Conservation (phyloP, 2,113 vertebrate species). For the Euleptes europaea region DNA sequence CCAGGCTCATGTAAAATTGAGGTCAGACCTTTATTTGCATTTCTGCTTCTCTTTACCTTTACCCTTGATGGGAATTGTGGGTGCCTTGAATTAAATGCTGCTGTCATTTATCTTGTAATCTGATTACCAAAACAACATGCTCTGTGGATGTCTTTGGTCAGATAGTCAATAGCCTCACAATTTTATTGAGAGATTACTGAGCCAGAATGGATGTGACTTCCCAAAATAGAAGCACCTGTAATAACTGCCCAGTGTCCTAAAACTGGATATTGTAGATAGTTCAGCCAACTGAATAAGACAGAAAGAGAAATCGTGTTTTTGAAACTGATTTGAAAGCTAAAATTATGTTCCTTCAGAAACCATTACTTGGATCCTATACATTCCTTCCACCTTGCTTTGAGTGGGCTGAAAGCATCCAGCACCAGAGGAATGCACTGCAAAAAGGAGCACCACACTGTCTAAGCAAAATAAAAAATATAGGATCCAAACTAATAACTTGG, state of each 20-base stretch:
- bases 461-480: too few relatives aligned
- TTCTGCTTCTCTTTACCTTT: neutral
- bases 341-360: constrained; percentile 30
- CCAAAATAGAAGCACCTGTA: constrained; percentile 35
- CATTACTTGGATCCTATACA: neutral
- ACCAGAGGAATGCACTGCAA: too few relatives aligned
- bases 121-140: constrained; percentile 5
- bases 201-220: constrained; percentile 23
- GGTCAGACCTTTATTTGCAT: constrained; percentile 21
- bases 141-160: constrained; percentile 15
- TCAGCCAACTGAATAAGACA: constrained; percentile 37
- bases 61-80: neutral
- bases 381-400: too few relatives aligned
- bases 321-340: constrained; percentile 41
- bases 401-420: too few relatives aligned
- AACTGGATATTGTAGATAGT: neutral
- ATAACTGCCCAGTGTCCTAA: constrained; percentile 22
- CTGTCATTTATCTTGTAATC: neutral
- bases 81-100: neutral
- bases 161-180: constrained; percentile 14
- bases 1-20: constrained; percentile 20
- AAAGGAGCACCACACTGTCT: too few relatives aligned
- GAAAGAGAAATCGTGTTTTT: constrained; percentile 35
- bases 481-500: too few relatives aligned
- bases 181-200: constrained; percentile 34